phyloP scores from a whole-genome alignment of 2,797 vertebrate species.

The Halcyon badia region DNA sequence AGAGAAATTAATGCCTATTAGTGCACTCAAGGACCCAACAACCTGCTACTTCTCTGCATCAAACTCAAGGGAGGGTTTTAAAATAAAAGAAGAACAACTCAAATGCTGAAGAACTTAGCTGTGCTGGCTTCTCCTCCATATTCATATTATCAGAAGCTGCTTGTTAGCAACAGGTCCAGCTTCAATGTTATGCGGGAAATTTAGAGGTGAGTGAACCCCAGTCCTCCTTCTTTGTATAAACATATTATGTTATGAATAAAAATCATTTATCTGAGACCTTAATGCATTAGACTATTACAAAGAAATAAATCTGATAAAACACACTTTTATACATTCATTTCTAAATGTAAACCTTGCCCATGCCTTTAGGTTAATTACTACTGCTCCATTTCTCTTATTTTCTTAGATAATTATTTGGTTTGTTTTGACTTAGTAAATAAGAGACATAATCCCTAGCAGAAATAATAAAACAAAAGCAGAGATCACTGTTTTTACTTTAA shows the following conservation, averaged over 20 bases:
- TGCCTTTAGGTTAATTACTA: neutral
- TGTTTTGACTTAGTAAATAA: neutral
- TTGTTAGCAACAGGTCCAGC: neutral
- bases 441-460: neutral
- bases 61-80: neutral
- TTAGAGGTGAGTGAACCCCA: too few relatives aligned
- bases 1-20: neutral
- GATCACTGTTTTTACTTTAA: neutral
- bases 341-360: neutral
- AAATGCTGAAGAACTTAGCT: neutral
- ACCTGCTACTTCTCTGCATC: fast-evolving
- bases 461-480: neutral
- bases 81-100: neutral
- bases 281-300: neutral
- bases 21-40: neutral
- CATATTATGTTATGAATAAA: neutral
- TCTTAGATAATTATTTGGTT: neutral
- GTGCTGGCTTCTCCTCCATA: neutral
- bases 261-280: neutral
- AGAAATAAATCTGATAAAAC: neutral
- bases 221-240: neutral
- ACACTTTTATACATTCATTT: neutral
- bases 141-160: neutral
- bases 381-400: neutral
- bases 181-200: neutral